Conservation (phyloP, 1,140 invertebrate genomes). For the Trinorchestia longiramus region DNA sequence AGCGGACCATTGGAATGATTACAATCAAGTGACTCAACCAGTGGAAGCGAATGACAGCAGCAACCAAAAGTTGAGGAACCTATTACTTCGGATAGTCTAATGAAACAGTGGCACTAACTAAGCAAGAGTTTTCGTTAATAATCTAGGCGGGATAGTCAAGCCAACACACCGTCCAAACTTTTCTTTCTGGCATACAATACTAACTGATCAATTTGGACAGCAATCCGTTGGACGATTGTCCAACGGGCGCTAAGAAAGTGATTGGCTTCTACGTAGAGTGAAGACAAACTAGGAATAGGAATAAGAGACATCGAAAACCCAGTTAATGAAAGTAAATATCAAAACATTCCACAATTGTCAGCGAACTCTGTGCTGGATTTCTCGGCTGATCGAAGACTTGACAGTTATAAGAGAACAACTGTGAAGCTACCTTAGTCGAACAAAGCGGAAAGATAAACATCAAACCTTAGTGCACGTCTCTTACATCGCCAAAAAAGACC, state of each 20-base stretch:
- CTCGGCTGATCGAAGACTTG: not conserved
- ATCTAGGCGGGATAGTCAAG: not conserved
- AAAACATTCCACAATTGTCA: not conserved
- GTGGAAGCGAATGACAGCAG: not conserved
- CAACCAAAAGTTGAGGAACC: not conserved
- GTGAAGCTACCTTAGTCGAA: not conserved
- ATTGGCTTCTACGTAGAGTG: not conserved
- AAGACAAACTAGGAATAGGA: not conserved
- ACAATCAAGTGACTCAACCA: slow-evolving; percentile 31
- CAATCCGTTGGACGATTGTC: not conserved
- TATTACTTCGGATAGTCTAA: not conserved
- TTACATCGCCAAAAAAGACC: not conserved
- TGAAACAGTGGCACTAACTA: not conserved
- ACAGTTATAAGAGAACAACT: not conserved
- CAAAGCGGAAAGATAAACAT: not conserved
- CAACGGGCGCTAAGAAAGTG: not conserved
- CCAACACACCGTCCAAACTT: not conserved
- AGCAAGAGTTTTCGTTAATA: not conserved
- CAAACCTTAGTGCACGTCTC: not conserved
- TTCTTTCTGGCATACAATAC: not conserved
- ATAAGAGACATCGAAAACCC: not conserved
- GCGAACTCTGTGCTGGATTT: not conserved
- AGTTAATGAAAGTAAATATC: not conserved
- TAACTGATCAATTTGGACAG: not conserved
- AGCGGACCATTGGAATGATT: slow-evolving; percentile 54